Base-by-base conservation (phyloP, 2,888 invertebrate genomes). In the Zaprionus lineosus region DNA sequence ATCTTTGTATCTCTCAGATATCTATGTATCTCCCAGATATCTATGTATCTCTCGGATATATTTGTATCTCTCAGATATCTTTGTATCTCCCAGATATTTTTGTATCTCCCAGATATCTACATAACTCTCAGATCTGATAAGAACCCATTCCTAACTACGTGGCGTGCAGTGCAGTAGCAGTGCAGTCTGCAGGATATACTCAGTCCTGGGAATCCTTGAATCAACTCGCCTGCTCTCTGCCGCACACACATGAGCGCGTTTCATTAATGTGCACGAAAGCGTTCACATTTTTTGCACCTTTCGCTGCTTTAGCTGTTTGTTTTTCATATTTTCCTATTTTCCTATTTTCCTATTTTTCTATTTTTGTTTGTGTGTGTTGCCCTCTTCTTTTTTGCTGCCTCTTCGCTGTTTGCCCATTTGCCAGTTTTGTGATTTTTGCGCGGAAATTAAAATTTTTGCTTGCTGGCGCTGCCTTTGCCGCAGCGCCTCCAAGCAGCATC, bases 361-460 rank as follows among this genome's bases (percentile, higher is more conserved):
- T 43, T 39, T 52, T 26, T 34, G 21, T 46, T 11, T 24, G 31
- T 21, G 18, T 9, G 11, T 46, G 28, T 41, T 46, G 3, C 2
- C 57, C 26, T 39, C 18, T 31, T 19, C n/a, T 16, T 29, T 52
- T 31, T 21, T 47, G 52, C 39, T 43, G 61, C 52, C 57, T 72
- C 50, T 70, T 51, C 67, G 56, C 70, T 47, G 34, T 28, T 50
- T 62, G 72, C 79, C 79, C 74, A 82, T 79, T 66, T 76, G 77
- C 58, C 59, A 55, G 62, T 63, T 78, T 70, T 65, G 58, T 64
- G 68, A 61, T 77, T 73, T 65, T 63, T 67, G 59, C 84, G 76
- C 86, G 82, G 86, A 82, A 82, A 86, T 82, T 85, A 86, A 70
- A 83, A 79, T 60, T 79, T 74, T 58, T 69, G 48, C 81, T 79